phyloP scores from a whole-genome alignment of 1,140 invertebrate species.

The Nasonia longicornis region DNA sequence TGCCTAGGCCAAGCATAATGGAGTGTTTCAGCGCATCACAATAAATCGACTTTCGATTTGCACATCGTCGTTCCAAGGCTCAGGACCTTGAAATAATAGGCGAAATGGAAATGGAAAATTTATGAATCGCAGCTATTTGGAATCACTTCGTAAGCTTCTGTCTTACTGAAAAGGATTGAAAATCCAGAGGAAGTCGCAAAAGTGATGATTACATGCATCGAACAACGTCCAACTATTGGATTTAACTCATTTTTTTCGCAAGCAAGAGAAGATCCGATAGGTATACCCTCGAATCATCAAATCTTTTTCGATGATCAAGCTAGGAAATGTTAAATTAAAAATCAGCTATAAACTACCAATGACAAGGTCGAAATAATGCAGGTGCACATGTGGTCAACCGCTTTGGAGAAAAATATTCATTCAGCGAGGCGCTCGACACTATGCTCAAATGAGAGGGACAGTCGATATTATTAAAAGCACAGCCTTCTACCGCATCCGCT shows the following conservation, averaged over 20 bases:
- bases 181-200: constrained; percentile 42
- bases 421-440: constrained; percentile 15
- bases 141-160: not conserved
- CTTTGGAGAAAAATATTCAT: constrained; percentile 30
- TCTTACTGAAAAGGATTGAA: constrained; percentile 14
- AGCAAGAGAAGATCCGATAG: not conserved
- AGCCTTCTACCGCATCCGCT: constrained; percentile 62
- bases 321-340: no score
- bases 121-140: not conserved
- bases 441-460: constrained; percentile 54
- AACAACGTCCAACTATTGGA: constrained; percentile 40
- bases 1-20: not conserved
- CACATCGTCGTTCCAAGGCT: not conserved
- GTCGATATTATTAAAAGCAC: constrained; percentile 67
- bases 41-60: not conserved
- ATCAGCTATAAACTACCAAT: not conserved
- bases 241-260: constrained; percentile 26
- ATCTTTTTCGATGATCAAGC: no score
- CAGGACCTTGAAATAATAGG: no score
- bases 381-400: not conserved
- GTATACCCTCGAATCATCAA: not conserved
- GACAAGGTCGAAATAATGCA: not conserved
- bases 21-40: not conserved
- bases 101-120: not conserved
- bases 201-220: constrained; percentile 41